Conservation (phyloP, 1,140 invertebrate genomes). For the Caenorhabditis brenneri region DNA sequence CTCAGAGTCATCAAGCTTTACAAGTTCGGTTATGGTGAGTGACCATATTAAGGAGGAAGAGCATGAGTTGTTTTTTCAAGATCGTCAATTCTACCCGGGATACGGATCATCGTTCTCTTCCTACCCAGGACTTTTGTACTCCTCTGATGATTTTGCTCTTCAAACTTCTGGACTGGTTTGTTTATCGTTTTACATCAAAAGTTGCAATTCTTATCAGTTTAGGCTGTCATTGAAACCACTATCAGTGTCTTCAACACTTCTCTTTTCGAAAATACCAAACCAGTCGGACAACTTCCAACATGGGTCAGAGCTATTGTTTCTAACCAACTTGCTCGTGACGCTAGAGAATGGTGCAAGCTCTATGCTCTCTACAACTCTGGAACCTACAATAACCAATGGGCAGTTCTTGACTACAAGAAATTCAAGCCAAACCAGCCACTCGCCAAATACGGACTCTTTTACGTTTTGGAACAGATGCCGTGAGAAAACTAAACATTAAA, state of each 20-base stretch:
- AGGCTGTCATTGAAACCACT: constrained; percentile 77
- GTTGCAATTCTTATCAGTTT: constrained; percentile 10
- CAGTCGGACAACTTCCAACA: constrained; percentile 77
- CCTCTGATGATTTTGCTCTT: constrained; percentile 85
- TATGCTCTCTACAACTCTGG: constrained; percentile 78
- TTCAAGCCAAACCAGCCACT: constrained; percentile 74
- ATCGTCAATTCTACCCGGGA: constrained; percentile 75
- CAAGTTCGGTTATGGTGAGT: constrained; percentile 78
- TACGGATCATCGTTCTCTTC: constrained; percentile 79
- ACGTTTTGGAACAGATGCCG: constrained; percentile 84
- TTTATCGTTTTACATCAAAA: background rate
- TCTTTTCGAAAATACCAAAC: constrained; percentile 75
- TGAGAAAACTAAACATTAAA: constrained; percentile 71
- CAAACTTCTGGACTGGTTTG: constrained; percentile 76
- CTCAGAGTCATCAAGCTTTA: constrained; percentile 87
- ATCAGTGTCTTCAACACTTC: constrained; percentile 78
- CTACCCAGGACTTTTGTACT: constrained; percentile 84
- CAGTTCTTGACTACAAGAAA: constrained; percentile 79
- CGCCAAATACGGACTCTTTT: constrained; percentile 76
- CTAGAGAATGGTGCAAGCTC: constrained; percentile 77
- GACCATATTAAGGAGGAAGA: background rate
- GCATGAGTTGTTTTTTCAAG: constrained; percentile 46
- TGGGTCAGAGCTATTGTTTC: constrained; percentile 82
- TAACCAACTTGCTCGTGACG: constrained; percentile 80
- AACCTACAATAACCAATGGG: constrained; percentile 86